Base-by-base conservation (phyloP, 2,888 invertebrate genomes). In the Acanthosepion lycidas region DNA sequence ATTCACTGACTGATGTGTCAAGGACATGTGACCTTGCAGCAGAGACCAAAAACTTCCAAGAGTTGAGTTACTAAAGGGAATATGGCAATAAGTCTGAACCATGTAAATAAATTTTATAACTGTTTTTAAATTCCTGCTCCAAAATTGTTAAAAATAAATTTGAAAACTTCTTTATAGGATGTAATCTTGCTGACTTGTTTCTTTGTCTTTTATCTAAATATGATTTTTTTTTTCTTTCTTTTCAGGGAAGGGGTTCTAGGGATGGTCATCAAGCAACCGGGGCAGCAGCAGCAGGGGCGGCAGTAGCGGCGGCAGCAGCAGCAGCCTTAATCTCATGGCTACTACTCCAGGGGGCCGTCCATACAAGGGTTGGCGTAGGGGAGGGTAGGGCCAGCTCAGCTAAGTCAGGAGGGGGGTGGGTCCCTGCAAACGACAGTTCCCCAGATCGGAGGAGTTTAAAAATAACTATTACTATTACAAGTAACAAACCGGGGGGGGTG, bases 381-480 rank as follows among this genome's bases (percentile, higher is more conserved):
- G 95, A 94, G 95, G 96, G 96, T 96, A 95, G 96, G 96, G 96
- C 96, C 96, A 96, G 96, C 96, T 96, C 95, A 95, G 93, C 53
- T 93, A 93, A 93, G 93, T 93, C 93, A 93, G 93, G 93, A 93
- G 93, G 96, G 96, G 95, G 95, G 95, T 95, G 96, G 96, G 96
- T 96, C 96, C 95, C 96, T 96, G 95, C 95, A 95, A 95, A 95
- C 94, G 93, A 95, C 95, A 95, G 94, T 95, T 94, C 94, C 94
- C 95, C 94, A 55, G 51, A 93, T 53, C 51, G 93, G 93, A 93
- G 93, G 93, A 93, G 93, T 93, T 93, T 93, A 53, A 53, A 28
- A 28, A 92, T 92, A 51, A 92, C 28, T 51, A 51, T n/a, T 49
- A 92, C 49, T 53, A 51, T 53, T 93, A 53, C n/a, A 93, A 93